Conservation (phyloP, 92 coral and sea anemone genomes). For the Metridium senile region DNA sequence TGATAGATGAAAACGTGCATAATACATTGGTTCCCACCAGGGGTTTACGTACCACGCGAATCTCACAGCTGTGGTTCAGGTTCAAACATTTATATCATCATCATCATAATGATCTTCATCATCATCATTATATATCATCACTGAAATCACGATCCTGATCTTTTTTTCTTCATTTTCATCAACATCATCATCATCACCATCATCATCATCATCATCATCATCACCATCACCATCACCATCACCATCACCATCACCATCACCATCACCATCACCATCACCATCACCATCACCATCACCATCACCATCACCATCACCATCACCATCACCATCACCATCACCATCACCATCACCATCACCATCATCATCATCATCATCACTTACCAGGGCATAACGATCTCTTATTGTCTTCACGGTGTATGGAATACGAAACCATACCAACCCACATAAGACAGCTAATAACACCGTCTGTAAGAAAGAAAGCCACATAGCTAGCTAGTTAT, state of each 20-base stretch:
- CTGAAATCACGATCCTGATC: not conserved
- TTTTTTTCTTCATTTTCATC: not conserved
- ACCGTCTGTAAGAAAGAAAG: slow-evolving; percentile 53
- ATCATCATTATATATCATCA: not conserved
- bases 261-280: not conserved
- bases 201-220: slow-evolving; percentile 2
- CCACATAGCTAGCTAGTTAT: not conserved
- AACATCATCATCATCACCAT: not conserved
- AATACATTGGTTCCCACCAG: no score
- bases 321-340: not conserved
- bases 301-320: not conserved
- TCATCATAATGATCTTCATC: not conserved
- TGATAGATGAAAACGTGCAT: not conserved
- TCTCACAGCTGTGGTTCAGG: no score
- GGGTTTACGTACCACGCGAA: no score
- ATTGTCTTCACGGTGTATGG: slow-evolving; percentile 86
- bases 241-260: not conserved
- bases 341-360: not conserved
- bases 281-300: not conserved
- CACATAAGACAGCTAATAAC: slow-evolving; percentile 59
- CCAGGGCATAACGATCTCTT: slow-evolving; percentile 74
- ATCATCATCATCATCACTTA: not conserved
- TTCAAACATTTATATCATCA: not conserved
- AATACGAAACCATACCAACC: slow-evolving; percentile 85
- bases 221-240: not conserved